These are phyloP conservation scores for Hirudinaria manillensis DNA, from an alignment of 2,888 invertebrate genomes.

Conservation along the genomic window DNA sequence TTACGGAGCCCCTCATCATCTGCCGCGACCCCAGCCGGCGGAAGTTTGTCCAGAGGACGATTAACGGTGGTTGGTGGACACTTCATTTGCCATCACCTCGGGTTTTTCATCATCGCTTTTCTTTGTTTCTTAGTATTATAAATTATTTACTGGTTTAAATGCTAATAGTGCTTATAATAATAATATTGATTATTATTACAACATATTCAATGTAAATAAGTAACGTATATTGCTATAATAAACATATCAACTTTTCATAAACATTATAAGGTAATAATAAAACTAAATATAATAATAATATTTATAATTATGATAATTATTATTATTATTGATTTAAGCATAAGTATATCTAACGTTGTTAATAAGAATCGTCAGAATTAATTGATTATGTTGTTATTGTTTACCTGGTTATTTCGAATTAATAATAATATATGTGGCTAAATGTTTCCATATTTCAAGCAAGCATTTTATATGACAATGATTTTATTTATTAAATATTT, in stretches of 20 bases:
- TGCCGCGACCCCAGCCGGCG: neutral
- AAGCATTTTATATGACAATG: neutral
- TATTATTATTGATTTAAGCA: neutral
- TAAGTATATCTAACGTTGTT: neutral
- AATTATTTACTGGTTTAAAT: neutral
- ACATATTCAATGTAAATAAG: no score
- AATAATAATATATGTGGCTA: no score
- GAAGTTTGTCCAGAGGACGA: constrained; percentile 2
- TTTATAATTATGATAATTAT: neutral
- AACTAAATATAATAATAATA: no score
- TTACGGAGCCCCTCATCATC: neutral
- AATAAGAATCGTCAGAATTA: no score
- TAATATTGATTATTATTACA: no score
- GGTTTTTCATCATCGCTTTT: neutral
- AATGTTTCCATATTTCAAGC: no score
- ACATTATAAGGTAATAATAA: no score
- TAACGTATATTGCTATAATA: no score
- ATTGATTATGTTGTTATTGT: no score
- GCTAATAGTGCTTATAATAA: no score
- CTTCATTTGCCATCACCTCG: neutral
- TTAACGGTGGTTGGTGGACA: neutral
- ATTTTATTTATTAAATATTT: neutral
- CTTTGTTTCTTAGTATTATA: neutral
- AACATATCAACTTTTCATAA: no score
- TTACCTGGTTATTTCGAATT: no score